Evolutionary conservation across 2,113 vertebrate species (phyloP), one percentile per base, ranked within the genome.

Genomic region (Scopus umbretta): DNA sequence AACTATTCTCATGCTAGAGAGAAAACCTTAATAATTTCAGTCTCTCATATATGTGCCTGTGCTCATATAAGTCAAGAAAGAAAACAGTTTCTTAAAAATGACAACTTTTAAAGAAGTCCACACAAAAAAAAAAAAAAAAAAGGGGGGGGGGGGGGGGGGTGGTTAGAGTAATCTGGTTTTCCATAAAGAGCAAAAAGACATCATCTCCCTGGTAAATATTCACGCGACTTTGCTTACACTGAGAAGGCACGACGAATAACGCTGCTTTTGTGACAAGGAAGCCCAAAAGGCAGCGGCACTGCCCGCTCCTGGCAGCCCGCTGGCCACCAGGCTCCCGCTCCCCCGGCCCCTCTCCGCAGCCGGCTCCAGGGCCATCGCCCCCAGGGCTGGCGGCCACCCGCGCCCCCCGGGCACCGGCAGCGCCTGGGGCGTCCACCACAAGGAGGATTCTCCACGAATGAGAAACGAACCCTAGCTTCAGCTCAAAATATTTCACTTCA

Each of bases 151-250:
- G n/a, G n/a, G 25, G 42, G 42, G 1, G 20, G 23, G 2, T 59
- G n/a, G n/a, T 65, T 22, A 88, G 36, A 91, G 88, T 86, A 49
- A 18, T 20, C 16, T 20, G 55, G 18, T 82, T 83, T 89, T 67
- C 92, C 53, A 95, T 53, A 83, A 94, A 96, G 68, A 91, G 43
- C 20, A 36, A 70, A 86, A 92, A 83, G 86, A 70, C 91, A 76
- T 88, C 84, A 40, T 14, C 84, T 50, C 75, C 81, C 94, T 49
- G 45, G 81, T 55, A 90, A 97, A 88, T 52, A 93, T 18, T 67
- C 82, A 50, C 53, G 34, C 7, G 25, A 32, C 32, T 63, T 34
- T 63, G 58, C 55, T 92, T 92, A 62, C 34, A 47, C 93, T 83
- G 87, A 59, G 32, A 29, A 38, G 76, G 40, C 49, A 34, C 0